Evolutionary conservation across 2,797 vertebrate genomes (phyloP).

Genomic region (Typhlichthys subterraneus): DNA sequence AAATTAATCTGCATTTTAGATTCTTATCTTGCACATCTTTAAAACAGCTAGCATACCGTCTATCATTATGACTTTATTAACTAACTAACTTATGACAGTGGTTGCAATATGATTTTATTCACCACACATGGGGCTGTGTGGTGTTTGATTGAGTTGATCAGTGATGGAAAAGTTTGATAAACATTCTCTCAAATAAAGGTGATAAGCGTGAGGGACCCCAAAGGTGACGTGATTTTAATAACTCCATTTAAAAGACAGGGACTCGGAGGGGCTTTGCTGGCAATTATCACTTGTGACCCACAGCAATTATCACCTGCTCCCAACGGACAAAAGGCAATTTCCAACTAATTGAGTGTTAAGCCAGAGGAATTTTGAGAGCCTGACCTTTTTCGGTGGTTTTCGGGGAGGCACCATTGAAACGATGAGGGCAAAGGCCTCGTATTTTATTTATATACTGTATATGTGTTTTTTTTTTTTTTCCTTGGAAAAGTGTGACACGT

Average conservation of each 20-base stretch:
- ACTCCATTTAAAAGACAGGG: conserved; percentile 86
- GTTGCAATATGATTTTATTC: too few relatives aligned
- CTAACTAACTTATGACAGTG: too few relatives aligned
- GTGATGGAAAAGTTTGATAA: conserved; percentile 53
- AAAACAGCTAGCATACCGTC: too few relatives aligned
- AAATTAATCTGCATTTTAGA: too few relatives aligned
- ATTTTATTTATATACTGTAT: conserved; percentile 36
- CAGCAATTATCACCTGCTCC: conserved; percentile 89
- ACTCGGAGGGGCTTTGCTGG: conserved; percentile 80
- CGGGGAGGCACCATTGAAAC: conserved; percentile 32
- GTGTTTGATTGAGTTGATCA: conserved; percentile 24
- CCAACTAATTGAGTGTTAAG: conserved; percentile 80
- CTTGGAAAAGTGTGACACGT: too few relatives aligned
- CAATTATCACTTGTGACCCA: conserved; percentile 92
- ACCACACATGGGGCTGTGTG: too few relatives aligned
- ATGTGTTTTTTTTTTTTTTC: background rate
- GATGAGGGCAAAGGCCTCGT: conserved; percentile 33
- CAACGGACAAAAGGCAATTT: conserved; percentile 84
- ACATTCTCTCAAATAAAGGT: conserved; percentile 67
- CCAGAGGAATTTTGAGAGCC: conserved; percentile 62
- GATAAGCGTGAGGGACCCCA: conserved; percentile 46
- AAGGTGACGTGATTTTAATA: conserved; percentile 87
- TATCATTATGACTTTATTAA: too few relatives aligned
- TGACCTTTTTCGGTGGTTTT: conserved; percentile 62
- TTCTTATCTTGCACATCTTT: too few relatives aligned